Conservation (phyloP, 2,113 vertebrate species). For the Platichthys flesus region DNA sequence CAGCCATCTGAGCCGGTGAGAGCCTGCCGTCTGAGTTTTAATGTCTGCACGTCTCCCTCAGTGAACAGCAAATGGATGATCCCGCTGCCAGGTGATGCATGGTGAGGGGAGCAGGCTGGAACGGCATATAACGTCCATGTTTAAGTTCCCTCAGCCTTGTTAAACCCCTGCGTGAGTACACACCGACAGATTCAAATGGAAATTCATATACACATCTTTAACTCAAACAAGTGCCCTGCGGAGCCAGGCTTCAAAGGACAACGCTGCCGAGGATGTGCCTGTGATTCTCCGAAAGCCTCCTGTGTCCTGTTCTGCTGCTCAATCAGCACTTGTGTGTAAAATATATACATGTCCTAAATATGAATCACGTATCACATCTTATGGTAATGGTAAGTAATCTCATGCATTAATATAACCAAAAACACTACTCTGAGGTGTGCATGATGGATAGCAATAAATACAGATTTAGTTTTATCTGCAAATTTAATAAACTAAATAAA, state of each 20-base stretch:
- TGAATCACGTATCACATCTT: background rate
- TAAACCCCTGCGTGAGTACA: conserved; percentile 12
- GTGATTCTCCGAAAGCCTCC: background rate
- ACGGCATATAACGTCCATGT: conserved; percentile 41
- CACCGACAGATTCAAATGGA: conserved; percentile 16
- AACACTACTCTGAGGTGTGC: too few species aligned
- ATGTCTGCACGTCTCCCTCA: conserved; percentile 18
- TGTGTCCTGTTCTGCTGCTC: conserved; percentile 18
- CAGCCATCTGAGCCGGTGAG: conserved; percentile 64
- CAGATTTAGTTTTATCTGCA: background rate
- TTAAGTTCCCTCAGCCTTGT: conserved; percentile 5
- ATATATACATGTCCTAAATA: background rate
- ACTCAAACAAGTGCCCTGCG: conserved; percentile 31
- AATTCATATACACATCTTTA: conserved; percentile 7
- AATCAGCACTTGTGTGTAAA: background rate
- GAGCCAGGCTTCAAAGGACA: conserved; percentile 25
- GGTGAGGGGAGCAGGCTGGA: conserved; percentile 25
- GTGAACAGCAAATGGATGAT: conserved; percentile 18
- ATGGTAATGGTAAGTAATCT: too few species aligned
- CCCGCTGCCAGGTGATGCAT: conserved; percentile 33
- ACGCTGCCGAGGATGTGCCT: conserved; percentile 16
- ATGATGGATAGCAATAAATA: too few species aligned
- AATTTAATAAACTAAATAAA: background rate
- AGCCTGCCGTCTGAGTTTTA: conserved; percentile 25
- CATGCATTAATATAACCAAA: too few species aligned